Base-by-base conservation (phyloP, 2,797 vertebrate species). In the Sebastes glaucus region DNA sequence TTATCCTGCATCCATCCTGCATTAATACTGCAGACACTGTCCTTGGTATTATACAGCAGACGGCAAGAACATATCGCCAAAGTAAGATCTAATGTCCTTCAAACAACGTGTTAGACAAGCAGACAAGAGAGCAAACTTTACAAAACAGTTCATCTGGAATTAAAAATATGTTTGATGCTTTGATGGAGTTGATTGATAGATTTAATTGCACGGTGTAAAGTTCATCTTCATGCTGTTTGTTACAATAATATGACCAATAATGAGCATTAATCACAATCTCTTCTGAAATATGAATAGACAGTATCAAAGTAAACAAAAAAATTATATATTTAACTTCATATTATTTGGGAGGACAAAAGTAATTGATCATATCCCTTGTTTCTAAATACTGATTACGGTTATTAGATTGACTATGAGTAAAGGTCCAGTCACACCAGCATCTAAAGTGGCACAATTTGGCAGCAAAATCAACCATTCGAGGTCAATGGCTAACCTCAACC, bases 41-140 rank as follows among this genome's bases (percentile, higher is more conserved):
- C 83, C 83, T 86, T 86, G 79, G 62, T 46, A 55, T 79, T 71
- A 76, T 33, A 53, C 65, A 35, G 25, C 68, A 82, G 70, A 60
- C 57, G 7, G 18, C 5, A 25, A 5, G 9, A 60, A 38, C 35
- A 67, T 22, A 62, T 2, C 18, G 27, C 73, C 27, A 18, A 16
- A 57, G 42, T 10, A 22, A 64, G 52, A 59, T 25, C 52, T 65
- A 32, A 73, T n/a, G 74, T 66, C 68, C 71, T 86, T 72, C 69
- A 80, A 28, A 73, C 18, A 66, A 42, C 35, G 49, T 60, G 49
- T 46, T 49, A 32, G 46, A 49, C 46, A 20, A 49, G 7, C 7
- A 25, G 13, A 70, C 9, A 10, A 35, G 9, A 27, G 2, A 2
- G 60, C 35, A 53, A 68, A 71, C 52, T 38, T 60, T 68, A 56